Conservation (phyloP, 2,113 vertebrate genomes). For the Myrmecobius fasciatus region DNA sequence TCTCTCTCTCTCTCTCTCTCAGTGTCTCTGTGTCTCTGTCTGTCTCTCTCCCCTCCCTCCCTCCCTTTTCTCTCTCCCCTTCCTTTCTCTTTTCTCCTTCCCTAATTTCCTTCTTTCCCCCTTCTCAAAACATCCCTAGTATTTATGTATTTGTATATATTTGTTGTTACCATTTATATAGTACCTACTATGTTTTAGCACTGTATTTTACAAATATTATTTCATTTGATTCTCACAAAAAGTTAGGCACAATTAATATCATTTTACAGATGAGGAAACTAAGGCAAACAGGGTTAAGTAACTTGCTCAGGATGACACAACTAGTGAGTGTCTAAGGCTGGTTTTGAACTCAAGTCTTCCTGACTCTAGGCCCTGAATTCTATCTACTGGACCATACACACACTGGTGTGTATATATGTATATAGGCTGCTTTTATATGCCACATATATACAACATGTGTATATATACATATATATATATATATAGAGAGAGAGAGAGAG, state of each 20-base stretch:
- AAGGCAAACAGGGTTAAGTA: not conserved
- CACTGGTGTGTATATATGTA: not conserved
- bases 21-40: too few relatives aligned
- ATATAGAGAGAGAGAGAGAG: too few relatives aligned
- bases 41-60: not conserved
- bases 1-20: too few relatives aligned
- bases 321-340: not conserved
- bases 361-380: not conserved
- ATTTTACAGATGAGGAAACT: not conserved
- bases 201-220: not conserved
- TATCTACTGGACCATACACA: not conserved
- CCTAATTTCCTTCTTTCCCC: too few relatives aligned
- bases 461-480: not conserved
- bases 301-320: not conserved
- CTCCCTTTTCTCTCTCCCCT: not conserved
- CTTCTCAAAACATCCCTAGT: not conserved
- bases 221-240: not conserved
- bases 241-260: not conserved
- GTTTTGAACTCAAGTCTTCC: not conserved
- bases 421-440: not conserved
- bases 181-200: not conserved
- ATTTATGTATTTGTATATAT: not conserved
- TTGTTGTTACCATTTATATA: not conserved
- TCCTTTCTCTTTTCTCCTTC: not conserved
- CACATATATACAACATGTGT: not conserved